Base-by-base conservation (phyloP, 2,888 invertebrate genomes). In the Margaritifera margaritifera region DNA sequence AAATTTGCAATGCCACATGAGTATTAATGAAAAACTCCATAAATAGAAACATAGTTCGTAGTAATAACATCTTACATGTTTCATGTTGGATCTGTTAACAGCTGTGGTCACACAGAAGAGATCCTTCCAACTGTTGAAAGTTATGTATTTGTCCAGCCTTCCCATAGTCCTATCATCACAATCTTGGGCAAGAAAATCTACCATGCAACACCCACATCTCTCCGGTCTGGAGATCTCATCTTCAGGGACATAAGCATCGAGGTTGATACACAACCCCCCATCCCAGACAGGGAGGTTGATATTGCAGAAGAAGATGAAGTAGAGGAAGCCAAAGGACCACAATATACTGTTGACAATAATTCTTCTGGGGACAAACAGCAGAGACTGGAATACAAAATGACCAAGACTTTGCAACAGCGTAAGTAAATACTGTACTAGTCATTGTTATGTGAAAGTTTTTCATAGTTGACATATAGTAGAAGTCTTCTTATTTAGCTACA, bases 141-240 rank as follows among this genome's bases (percentile, higher is more conserved):
- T 15, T 95, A 95, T 91, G 93, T 97, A 64, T 95, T 96, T 92
- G 96, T 97, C 51, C 92, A 96, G 80, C 94, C 95, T 81, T 94
- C 95, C 8, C 95, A 95, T 87, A 94, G 95, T 66, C 96, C 96
- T 56, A 94, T 94, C 82, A 95, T 96, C 86, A 93, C 94, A 67
- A 92, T 96, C 73, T 94, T 85, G 27, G 97, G 96, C 69, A 69
- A 68, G 27, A 42, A 72, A 22, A 62, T 77, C 15, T 57, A 77
- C 59, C 66, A 66, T 11, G 77, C 69, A 27, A 64, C 67, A 2
- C 62, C 67, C 22, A 66, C 55, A 22, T 66, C 95, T 89, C 95
- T 97, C 91, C 92, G 95, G 71, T 92, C 93, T 71, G 98, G 98
- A 0, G 95, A 97, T 24, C 92, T 94, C 50, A 95, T 98, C 63